Evolutionary conservation across 1,140 invertebrate genomes (phyloP).

Genomic region (Pogonomyrmex barbatus): DNA sequence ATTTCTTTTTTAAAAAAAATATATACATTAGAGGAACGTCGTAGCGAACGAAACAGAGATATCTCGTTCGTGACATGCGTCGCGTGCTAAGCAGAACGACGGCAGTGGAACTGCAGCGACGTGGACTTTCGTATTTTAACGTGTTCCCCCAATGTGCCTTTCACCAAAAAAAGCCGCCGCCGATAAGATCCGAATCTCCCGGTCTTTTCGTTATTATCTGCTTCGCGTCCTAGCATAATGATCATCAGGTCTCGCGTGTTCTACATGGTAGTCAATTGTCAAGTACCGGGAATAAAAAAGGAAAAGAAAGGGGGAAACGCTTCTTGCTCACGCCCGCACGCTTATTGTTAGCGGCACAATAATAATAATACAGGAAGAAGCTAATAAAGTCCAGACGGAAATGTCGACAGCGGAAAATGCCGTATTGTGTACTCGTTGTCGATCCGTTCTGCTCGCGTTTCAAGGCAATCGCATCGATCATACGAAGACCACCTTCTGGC

Average conservation of each 20-base stretch:
- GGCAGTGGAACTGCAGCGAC: background rate
- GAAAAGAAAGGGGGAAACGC: constrained; percentile 18
- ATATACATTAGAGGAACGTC: background rate
- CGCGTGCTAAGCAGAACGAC: background rate
- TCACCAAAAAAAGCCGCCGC: background rate
- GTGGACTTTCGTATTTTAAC: background rate
- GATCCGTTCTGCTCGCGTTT: background rate
- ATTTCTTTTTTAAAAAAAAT: constrained; percentile 12
- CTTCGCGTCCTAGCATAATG: constrained; percentile 52
- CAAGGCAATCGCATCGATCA: background rate
- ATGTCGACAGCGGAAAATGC: constrained; percentile 8
- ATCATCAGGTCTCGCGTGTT: constrained; percentile 52
- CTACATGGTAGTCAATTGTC: constrained; percentile 56
- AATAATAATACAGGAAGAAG: constrained; percentile 26
- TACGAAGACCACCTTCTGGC: constrained; percentile 13
- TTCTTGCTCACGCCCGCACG: background rate
- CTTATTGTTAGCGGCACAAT: constrained; percentile 25
- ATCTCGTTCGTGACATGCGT: constrained; percentile 9
- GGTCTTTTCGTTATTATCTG: constrained; percentile 48
- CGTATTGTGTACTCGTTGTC: background rate
- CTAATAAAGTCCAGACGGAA: constrained; percentile 20
- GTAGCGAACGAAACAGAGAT: background rate
- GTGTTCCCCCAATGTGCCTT: background rate
- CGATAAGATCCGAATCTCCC: constrained; percentile 34
- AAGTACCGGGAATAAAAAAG: constrained; percentile 32